Evolutionary conservation across 2,113 vertebrate species (phyloP), one percentile per base, ranked within the genome.

Genomic region (Limanda limanda): DNA sequence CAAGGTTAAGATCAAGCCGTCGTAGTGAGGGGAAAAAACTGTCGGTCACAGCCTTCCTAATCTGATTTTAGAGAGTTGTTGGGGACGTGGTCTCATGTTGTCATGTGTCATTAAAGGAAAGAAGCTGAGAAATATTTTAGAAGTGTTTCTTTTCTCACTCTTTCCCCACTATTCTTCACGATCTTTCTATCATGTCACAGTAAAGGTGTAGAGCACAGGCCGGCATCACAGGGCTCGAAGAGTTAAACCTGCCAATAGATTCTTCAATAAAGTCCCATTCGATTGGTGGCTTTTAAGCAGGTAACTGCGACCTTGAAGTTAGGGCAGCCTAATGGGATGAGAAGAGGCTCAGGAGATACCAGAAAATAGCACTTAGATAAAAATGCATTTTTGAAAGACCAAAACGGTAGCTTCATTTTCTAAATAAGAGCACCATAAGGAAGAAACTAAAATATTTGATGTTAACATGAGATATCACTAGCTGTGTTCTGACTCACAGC

Each of bases 401-500:
- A 54, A 54, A 21, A n/a, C 3, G 20, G 6, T n/a, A 54, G 18
- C 18, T n/a, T 54, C 2, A 54, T 54, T 54, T 54, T 21, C 51
- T 20, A n/a, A 54, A 54, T 54, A 21, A 54, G 8, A n/a, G 20
- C 51, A 54, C 47, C 47, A 51, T 51, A 51, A 18, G 51, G 51
- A 54, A n/a, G 51, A 21, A 54, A 21, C 20, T 54, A 9, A 54
- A 54, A 54, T 54, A 54, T 54, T 54, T 68, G 24, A 87, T 79
- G 37, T 40, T 51, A 73, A 71, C 18, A 45, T 62, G 71, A 71
- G 31, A 66, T 65, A 83, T 84, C 68, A 74, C 74, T 63, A 75
- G 79, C 84, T 80, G 69, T 35, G 79, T 60, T 74, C 64, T 79
- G 66, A 55, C 68, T 54, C 51, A 54, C 51, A n/a, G 51, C 51